Percentiles rank a stretch among this genome's conserved stretches.
Evolutionary conservation across 2,888 invertebrate species (phyloP).

Genomic region (Trachelus iudaicus): DNA sequence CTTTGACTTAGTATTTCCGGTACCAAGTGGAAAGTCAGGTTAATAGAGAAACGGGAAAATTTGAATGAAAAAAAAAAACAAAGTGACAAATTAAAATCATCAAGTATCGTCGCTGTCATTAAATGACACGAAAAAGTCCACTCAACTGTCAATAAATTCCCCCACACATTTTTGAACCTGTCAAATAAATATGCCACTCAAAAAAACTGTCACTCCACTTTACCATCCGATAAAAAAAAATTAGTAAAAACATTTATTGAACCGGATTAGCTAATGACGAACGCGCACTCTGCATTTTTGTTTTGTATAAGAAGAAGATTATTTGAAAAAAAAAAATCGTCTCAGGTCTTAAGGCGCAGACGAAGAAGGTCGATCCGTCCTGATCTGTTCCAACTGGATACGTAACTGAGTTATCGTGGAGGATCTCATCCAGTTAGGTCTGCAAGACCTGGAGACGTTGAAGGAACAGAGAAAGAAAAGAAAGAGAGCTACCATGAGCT

Average conservation of each 20-base stretch:
- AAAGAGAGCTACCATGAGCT: neutral
- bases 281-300: too few relatives aligned
- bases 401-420: constrained; percentile 24
- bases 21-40: neutral
- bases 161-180: too few relatives aligned
- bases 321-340: neutral
- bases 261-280: too few relatives aligned
- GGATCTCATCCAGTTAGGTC: constrained; percentile 25
- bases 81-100: neutral
- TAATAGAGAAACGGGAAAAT: neutral
- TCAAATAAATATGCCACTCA: too few relatives aligned
- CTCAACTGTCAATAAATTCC: neutral
- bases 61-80: too few relatives aligned
- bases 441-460: neutral
- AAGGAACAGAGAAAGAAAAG: neutral
- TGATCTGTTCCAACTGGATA: neutral
- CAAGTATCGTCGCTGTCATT: neutral
- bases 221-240: too few relatives aligned
- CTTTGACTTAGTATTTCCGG: neutral
- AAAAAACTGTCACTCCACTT: too few relatives aligned
- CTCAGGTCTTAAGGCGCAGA: too few relatives aligned
- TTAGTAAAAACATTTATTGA: too few relatives aligned
- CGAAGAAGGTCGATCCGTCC: neutral
- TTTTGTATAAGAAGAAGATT: too few relatives aligned
- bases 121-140: neutral